Conservation (phyloP, 2,888 invertebrate genomes). For the Phyllotreta cruciferae region DNA sequence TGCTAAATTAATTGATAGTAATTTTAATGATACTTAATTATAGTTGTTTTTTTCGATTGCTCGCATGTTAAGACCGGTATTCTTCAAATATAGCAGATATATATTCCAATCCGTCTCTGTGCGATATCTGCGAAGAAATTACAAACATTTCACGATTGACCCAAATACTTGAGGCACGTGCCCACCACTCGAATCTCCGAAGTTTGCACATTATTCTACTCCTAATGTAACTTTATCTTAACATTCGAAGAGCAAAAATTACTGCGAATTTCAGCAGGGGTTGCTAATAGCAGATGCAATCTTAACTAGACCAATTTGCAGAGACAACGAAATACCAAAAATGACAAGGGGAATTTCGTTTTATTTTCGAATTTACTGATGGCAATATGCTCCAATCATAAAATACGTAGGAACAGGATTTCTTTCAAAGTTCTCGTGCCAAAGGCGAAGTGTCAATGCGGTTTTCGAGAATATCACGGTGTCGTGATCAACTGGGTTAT, state of each 20-base stretch:
- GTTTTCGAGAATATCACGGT: slow-evolving; percentile 41
- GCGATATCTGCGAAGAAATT: slow-evolving; percentile 6
- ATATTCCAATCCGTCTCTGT: slow-evolving; percentile 19
- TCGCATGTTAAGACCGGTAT: no score
- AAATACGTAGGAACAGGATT: no score
- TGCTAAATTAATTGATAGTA: no score
- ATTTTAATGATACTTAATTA: no score
- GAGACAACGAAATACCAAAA: no score
- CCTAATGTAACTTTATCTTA: background rate
- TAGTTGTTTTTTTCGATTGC: no score
- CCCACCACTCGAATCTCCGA: slow-evolving; percentile 30
- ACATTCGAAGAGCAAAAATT: no score
- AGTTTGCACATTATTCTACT: slow-evolving; percentile 35
- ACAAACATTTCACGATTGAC: slow-evolving; percentile 29
- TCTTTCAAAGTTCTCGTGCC: background rate
- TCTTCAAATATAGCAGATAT: no score
- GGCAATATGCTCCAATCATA: no score
- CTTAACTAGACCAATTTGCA: slow-evolving; percentile 9
- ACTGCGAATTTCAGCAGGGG: background rate
- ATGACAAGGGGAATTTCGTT: no score
- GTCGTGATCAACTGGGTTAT: slow-evolving; percentile 42
- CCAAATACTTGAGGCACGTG: slow-evolving; percentile 36
- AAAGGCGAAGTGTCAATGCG: slow-evolving; percentile 26
- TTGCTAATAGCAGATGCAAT: slow-evolving; percentile 16
- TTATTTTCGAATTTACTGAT: no score